phyloP scores from a whole-genome alignment of 2,797 vertebrate genomes.

The Myotis vivesi region DNA sequence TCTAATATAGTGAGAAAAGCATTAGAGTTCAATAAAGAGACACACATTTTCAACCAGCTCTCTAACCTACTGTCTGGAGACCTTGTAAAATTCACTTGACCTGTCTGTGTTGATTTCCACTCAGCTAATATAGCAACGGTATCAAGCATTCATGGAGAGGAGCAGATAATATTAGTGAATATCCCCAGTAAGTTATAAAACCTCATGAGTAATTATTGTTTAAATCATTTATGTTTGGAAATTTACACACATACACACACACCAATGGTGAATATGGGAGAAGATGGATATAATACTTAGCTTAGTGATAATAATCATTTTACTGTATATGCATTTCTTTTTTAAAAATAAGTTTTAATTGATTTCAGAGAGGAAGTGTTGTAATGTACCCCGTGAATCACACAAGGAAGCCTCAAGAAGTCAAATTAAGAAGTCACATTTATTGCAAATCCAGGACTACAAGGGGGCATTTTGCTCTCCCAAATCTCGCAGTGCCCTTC shows the following conservation, averaged over 20 bases:
- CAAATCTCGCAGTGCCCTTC: no score
- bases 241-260: neutral
- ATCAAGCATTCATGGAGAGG: neutral
- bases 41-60: neutral
- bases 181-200: neutral
- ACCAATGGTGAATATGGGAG: neutral
- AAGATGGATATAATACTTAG: neutral
- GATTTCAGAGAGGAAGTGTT: no score
- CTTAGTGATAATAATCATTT: neutral
- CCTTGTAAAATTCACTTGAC: neutral
- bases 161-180: neutral
- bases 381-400: no score
- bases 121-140: neutral
- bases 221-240: neutral
- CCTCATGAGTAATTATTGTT: neutral
- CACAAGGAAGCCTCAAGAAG: no score
- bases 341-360: no score
- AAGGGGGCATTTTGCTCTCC: no score
- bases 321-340: neutral
- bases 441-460: no score
- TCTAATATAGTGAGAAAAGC: neutral
- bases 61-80: neutral
- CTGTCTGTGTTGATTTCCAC: neutral
- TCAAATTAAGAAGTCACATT: no score
- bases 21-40: neutral